phyloP scores from a whole-genome alignment of 1,140 invertebrate species.

The Hetaerina americana region DNA sequence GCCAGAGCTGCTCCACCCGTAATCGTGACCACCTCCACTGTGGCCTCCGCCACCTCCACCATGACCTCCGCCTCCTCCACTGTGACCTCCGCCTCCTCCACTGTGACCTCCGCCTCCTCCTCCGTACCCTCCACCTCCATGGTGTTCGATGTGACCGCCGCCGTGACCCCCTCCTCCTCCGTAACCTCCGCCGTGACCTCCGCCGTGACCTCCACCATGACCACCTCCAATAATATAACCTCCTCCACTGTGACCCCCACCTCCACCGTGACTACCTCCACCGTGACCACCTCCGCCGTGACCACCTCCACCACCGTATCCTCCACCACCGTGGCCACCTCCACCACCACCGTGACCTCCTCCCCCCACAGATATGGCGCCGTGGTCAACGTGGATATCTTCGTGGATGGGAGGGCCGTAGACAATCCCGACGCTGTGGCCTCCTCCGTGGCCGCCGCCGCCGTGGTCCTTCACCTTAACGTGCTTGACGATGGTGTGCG shows the following conservation, averaged over 20 bases:
- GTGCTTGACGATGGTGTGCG: slow-evolving; percentile 43
- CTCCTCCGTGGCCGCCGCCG: not conserved
- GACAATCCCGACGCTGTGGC: not conserved
- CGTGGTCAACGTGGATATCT: not conserved
- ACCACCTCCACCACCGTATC: not conserved
- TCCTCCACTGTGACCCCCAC: not conserved
- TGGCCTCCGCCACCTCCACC: not conserved
- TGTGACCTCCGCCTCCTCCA: not conserved
- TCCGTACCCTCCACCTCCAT: not conserved
- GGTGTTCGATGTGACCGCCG: no score
- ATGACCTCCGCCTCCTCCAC: not conserved
- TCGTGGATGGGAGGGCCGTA: not conserved
- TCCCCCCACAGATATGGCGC: not conserved
- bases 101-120: not conserved
- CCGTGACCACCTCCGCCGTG: not conserved
- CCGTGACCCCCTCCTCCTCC: not conserved
- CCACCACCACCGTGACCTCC: not conserved
- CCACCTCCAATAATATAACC: not conserved
- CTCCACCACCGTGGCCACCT: not conserved
- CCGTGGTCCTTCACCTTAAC: not conserved
- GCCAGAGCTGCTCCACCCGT: no score
- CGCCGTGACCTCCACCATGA: not conserved
- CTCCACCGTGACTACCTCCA: not conserved
- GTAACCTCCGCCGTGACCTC: not conserved
- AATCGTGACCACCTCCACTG: not conserved